Base-by-base conservation (phyloP, 2,113 vertebrate species). In the Limanda limanda region DNA sequence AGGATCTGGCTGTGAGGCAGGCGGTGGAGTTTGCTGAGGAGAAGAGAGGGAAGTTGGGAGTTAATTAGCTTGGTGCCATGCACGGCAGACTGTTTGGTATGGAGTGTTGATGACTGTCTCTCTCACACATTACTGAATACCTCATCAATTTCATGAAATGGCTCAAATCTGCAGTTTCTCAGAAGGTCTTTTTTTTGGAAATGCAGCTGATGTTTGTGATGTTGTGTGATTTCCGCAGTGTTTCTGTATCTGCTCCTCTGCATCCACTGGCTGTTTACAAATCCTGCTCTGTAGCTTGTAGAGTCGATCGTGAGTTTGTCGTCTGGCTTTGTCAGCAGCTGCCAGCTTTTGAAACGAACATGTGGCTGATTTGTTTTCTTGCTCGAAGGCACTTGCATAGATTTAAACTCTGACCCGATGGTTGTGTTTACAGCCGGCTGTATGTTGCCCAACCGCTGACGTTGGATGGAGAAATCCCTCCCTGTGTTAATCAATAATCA, bases 11-110 rank as follows among this genome's bases (percentile, higher is more conserved):
- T 85, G 62, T 2, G 60, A 85, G 85, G 81, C 82, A 57, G 70
- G 67, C 71, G 40, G 25, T 54, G 67, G 66, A 70, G 76, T 80
- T 80, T 82, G 81, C 79, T 67, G 66, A 61, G 37, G 57, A 74
- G 68, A 42, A 40, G 72, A 54, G 24, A 51, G 76, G 67, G 84
- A 86, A 74, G 82, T 79, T 86, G 54, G 59, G 69, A 31, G 78
- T 84, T 89, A 91, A 92, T 91, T 56, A 86, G 89, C 84, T 78
- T 71, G 79, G 83, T 89, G 71, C 79, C 79, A 69, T 88, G 78
- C 87, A 81, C 14, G 68, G 82, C 79, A 56, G 79, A 42, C 78
- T 87, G 80, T 83, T 91, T 81, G 81, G 47, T 85, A 76, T 86
- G 78, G 74, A 71, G 83, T 48, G 76, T 81, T 82, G 85, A 84